Conservation (phyloP, 2,797 vertebrate species). For the Ceryle rudis region DNA sequence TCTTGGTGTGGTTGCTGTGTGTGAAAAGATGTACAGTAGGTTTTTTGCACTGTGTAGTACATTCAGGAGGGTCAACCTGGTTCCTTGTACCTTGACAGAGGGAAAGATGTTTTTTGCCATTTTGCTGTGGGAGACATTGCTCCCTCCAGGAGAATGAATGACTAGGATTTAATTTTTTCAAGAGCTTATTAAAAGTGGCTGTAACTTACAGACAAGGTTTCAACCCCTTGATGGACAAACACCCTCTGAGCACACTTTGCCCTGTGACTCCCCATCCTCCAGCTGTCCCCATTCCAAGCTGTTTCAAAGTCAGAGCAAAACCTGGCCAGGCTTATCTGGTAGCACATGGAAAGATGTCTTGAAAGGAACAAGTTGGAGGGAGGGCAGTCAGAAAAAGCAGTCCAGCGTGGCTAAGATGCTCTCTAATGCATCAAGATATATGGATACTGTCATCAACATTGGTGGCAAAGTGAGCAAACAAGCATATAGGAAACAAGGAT, state of each 20-base stretch:
- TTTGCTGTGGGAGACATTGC: background rate
- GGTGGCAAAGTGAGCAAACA: background rate
- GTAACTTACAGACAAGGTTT: background rate
- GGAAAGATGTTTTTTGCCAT: background rate
- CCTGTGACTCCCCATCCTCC: background rate
- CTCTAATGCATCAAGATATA: background rate
- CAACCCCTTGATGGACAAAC: rapidly evolving
- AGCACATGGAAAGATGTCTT: background rate
- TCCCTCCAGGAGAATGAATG: background rate
- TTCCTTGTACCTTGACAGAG: background rate
- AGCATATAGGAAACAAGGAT: background rate
- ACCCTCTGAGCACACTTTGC: background rate
- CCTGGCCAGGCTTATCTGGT: background rate
- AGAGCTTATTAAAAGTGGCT: background rate
- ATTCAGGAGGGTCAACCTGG: background rate
- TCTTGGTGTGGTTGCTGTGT: background rate
- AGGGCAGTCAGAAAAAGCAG: background rate
- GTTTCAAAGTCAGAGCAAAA: background rate
- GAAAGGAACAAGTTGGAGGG: background rate
- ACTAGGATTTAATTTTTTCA: background rate
- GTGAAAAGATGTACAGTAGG: background rate
- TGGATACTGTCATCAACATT: background rate
- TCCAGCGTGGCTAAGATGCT: background rate
- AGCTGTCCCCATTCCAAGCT: background rate
- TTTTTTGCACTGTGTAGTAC: background rate